phyloP scores from a whole-genome alignment of 2,797 vertebrate species.

The Takifugu rubripes region DNA sequence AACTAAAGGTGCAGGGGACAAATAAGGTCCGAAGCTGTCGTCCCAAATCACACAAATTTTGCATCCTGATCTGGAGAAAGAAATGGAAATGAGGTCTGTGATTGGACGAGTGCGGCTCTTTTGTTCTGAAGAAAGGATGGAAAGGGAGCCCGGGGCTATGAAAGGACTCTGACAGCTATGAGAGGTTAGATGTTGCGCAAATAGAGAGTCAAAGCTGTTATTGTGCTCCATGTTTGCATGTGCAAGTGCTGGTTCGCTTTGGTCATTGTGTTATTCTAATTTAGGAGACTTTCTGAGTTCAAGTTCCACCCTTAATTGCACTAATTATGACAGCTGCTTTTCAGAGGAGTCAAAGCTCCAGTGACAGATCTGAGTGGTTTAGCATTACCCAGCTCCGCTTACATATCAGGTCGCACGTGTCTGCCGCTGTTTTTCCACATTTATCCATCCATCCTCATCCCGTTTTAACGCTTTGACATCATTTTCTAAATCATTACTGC shows the following conservation, averaged over 20 bases:
- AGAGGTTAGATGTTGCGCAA: constrained; percentile 56
- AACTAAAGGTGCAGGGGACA: constrained; percentile 20
- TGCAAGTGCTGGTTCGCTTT: constrained; percentile 1
- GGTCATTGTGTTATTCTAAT: not conserved
- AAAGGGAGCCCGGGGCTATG: constrained; percentile 47
- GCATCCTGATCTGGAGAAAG: constrained; percentile 41
- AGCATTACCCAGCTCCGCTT: no score
- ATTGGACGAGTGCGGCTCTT: constrained; percentile 49
- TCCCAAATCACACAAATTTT: constrained; percentile 45
- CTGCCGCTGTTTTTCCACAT: not conserved
- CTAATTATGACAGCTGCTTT: constrained; percentile 2
- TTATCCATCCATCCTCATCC: constrained; percentile 18
- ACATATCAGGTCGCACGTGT: not conserved
- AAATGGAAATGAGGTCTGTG: constrained; percentile 50
- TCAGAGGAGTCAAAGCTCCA: not conserved
- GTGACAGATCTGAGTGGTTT: no score
- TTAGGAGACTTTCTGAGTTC: not conserved
- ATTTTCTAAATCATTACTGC: not conserved
- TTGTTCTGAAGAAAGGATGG: constrained; percentile 49
- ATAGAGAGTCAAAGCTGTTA: constrained; percentile 44
- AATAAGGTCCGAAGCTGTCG: constrained; percentile 22
- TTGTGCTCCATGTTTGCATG: not conserved
- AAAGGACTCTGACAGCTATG: constrained; percentile 51
- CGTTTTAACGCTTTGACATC: constrained; percentile 18
- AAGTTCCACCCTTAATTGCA: not conserved